A percentile compares a stretch with the other conserved stretches of the same genome.
Conservation (phyloP, 1,140 invertebrate species). For the Ruditapes philippinarum region DNA sequence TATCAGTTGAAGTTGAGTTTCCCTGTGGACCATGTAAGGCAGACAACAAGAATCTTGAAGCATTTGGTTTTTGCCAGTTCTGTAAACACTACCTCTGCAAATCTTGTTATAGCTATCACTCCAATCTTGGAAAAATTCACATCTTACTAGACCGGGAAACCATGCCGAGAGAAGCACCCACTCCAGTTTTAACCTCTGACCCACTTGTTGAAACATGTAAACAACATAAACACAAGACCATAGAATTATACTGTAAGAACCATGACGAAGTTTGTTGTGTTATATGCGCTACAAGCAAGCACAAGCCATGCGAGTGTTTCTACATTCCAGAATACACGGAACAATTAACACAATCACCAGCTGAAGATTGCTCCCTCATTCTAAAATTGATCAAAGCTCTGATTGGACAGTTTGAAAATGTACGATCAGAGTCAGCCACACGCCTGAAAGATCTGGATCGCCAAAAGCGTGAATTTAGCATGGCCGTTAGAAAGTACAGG, state of each 20-base stretch:
- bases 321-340: constrained; percentile 54
- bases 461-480: constrained; percentile 49
- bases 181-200: neutral
- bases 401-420: constrained; percentile 57
- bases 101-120: constrained; percentile 48
- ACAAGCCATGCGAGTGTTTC: constrained; percentile 54
- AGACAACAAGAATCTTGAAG: constrained; percentile 11
- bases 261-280: constrained; percentile 64
- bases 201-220: constrained; percentile 18
- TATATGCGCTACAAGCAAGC: constrained; percentile 49
- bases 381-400: constrained; percentile 34
- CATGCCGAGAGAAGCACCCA: constrained; percentile 40
- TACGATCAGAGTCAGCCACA: constrained; percentile 42
- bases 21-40: constrained; percentile 47
- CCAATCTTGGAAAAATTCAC: constrained; percentile 53
- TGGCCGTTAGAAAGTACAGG: constrained; percentile 25
- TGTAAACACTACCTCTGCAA: constrained; percentile 62
- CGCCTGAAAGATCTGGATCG: constrained; percentile 60
- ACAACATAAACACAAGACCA: constrained; percentile 45
- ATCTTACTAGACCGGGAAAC: constrained; percentile 5
- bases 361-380: constrained; percentile 38
- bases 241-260: constrained; percentile 57
- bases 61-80: constrained; percentile 54
- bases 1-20: neutral
- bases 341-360: constrained; percentile 21